Conservation (phyloP, 2,888 invertebrate genomes). For the Chloroclystis v-ata region DNA sequence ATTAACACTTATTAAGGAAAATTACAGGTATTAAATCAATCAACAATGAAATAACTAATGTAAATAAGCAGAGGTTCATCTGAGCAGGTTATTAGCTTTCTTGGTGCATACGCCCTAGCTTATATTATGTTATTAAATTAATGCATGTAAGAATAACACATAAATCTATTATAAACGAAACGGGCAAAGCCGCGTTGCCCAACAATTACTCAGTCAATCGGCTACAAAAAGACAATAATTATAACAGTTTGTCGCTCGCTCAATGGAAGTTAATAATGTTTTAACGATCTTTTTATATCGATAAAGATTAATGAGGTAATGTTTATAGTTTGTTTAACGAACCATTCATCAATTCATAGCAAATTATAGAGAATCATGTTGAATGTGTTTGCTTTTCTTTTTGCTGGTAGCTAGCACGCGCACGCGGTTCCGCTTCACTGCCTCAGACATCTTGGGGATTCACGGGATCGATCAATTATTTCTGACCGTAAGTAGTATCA, state of each 20-base stretch:
- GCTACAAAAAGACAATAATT: not conserved
- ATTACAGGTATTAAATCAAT: too few relatives aligned
- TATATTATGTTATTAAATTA: too few relatives aligned
- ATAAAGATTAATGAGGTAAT: conserved; percentile 16
- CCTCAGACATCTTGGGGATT: not conserved
- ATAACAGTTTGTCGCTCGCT: conserved; percentile 6
- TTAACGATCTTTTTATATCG: conserved; percentile 19
- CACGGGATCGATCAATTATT: too few relatives aligned
- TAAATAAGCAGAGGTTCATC: too few relatives aligned
- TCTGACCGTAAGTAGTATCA: too few relatives aligned
- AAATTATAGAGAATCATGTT: conserved; percentile 6
- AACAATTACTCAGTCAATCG: conserved; percentile 8
- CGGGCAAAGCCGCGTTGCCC: too few relatives aligned
- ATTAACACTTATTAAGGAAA: too few relatives aligned
- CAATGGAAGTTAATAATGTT: conserved; percentile 1
- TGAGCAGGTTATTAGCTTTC: too few relatives aligned
- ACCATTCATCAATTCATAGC: conserved; percentile 11
- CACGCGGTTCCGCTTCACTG: not conserved
- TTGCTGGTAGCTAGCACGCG: not conserved
- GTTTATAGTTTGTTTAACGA: conserved; percentile 20
- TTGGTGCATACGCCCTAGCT: too few relatives aligned
- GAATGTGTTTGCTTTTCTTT: not conserved
- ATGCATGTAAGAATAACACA: too few relatives aligned
- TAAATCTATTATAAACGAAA: too few relatives aligned
- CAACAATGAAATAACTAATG: too few relatives aligned